Conservation (phyloP, 2,797 vertebrate genomes). For the Atherinosoma microstoma region DNA sequence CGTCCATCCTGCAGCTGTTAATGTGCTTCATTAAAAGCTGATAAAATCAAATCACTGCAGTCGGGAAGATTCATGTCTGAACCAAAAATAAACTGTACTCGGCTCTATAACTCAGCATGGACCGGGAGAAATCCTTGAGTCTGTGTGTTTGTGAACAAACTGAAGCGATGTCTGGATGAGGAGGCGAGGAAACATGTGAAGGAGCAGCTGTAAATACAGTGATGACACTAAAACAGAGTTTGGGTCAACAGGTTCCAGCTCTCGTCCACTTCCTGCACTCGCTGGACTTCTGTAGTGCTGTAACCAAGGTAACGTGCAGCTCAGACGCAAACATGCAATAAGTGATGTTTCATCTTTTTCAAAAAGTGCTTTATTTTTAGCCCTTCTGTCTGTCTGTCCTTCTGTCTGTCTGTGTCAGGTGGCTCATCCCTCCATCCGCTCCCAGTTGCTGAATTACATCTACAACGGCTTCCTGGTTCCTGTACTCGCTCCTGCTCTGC, state of each 20-base stretch:
- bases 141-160: neutral
- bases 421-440: slow-evolving; percentile 90
- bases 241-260: slow-evolving; percentile 82
- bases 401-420: slow-evolving; percentile 76
- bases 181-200: neutral
- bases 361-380: neutral
- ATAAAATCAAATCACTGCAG: too few relatives aligned
- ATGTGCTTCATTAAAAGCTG: too few relatives aligned
- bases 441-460: slow-evolving; percentile 94
- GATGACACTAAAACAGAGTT: slow-evolving; percentile 1
- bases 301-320: slow-evolving; percentile 88
- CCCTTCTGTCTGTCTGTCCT: neutral
- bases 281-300: slow-evolving; percentile 94
- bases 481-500: slow-evolving; percentile 94
- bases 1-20: too few relatives aligned
- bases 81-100: too few relatives aligned
- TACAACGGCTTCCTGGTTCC: slow-evolving; percentile 97
- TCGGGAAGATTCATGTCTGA: too few relatives aligned
- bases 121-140: too few relatives aligned
- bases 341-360: neutral
- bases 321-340: neutral
- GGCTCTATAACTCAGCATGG: too few relatives aligned
- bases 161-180: neutral
- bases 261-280: slow-evolving; percentile 96
- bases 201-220: neutral